A percentile compares a stretch with the other conserved stretches of the same genome.
phyloP scores from a whole-genome alignment of 1,140 invertebrate species.

The Eubasilissa regina region DNA sequence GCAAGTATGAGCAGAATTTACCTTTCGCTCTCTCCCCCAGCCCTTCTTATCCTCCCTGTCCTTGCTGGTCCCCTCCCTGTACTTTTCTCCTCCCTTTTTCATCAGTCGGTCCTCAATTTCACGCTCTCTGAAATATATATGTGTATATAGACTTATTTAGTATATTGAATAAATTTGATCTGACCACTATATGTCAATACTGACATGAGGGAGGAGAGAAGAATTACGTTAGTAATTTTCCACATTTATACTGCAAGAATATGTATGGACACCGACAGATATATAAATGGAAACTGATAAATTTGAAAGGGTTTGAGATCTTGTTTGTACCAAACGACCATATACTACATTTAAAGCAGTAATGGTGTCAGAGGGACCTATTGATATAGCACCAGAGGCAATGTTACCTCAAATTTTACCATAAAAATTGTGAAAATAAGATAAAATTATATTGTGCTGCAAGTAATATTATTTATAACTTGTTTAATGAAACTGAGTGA shows the following conservation, averaged over 20 bases:
- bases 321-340: conserved; percentile 57
- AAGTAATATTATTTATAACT: not conserved
- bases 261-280: not conserved
- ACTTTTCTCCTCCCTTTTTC: conserved; percentile 66
- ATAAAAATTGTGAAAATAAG: conserved; percentile 38
- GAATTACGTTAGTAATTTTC: not conserved
- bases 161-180: not conserved
- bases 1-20: conserved; percentile 9
- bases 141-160: too few species aligned
- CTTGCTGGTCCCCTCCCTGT: conserved; percentile 65
- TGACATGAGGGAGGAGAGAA: too few species aligned
- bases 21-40: conserved; percentile 64
- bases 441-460: conserved; percentile 13
- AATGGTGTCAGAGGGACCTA: conserved; percentile 57
- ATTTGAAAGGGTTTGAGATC: not conserved
- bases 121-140: conserved; percentile 67
- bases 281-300: not conserved
- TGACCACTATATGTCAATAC: too few species aligned
- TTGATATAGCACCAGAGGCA: conserved; percentile 50
- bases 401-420: conserved; percentile 32
- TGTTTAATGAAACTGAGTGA: too few species aligned
- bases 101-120: conserved; percentile 71
- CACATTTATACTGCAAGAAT: not conserved
- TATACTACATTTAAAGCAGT: conserved; percentile 12
- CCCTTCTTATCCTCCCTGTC: conserved; percentile 68